Conservation (phyloP, 1,140 invertebrate species). For the Bombus breviceps region DNA sequence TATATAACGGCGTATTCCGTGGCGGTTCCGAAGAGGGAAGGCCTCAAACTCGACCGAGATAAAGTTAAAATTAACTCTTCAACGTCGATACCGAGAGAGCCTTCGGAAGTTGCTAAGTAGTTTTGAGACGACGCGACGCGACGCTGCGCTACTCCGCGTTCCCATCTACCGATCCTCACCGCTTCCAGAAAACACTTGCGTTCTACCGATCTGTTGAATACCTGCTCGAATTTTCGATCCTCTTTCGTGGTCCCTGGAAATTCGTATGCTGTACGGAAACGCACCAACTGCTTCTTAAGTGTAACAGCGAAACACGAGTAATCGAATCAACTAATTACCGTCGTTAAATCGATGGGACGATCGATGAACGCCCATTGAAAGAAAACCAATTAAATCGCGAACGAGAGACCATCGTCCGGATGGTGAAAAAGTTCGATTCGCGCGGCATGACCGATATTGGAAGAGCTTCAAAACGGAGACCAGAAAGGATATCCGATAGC, state of each 20-base stretch:
- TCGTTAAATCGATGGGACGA: not conserved
- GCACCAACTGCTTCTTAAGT: too few species aligned
- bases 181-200: not conserved
- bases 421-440: constrained; percentile 1
- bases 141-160: not conserved
- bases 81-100: constrained; percentile 58
- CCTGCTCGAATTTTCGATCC: not conserved
- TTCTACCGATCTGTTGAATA: not conserved
- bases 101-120: constrained; percentile 67
- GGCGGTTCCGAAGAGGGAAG: constrained; percentile 37
- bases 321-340: not conserved
- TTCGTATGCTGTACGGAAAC: too few species aligned
- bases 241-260: too few species aligned
- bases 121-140: constrained; percentile 43
- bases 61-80: constrained; percentile 72
- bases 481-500: constrained; percentile 44
- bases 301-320: not conserved
- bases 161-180: not conserved
- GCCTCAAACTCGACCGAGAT: constrained; percentile 64
- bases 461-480: constrained; percentile 37
- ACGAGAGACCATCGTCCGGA: not conserved
- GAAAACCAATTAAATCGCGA: constrained; percentile 29
- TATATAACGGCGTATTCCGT: constrained; percentile 40
- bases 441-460: constrained; percentile 48
- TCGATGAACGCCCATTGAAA: not conserved